Evolutionary conservation across 2,888 invertebrate species (phyloP).

Genomic region (Protophormia terraenovae): DNA sequence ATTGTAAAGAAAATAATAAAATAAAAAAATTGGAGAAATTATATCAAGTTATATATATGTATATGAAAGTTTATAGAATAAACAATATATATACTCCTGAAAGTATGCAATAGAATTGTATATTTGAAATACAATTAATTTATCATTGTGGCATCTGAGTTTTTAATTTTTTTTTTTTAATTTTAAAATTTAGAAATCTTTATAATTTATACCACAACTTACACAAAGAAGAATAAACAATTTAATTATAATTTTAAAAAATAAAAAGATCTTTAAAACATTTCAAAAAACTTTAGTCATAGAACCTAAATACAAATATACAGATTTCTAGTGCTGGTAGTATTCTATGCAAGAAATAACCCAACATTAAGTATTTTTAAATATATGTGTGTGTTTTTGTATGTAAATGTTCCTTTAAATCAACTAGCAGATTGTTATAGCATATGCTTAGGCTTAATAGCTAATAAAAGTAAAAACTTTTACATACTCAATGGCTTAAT

Average conservation of each 20-base stretch:
- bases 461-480: conserved; percentile 44
- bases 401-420: conserved; percentile 1
- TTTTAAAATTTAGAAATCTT: background rate
- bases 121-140: no score
- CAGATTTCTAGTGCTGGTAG: no score
- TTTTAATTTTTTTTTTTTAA: background rate
- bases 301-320: background rate
- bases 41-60: no score
- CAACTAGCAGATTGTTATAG: conserved; percentile 5
- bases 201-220: background rate
- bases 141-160: background rate
- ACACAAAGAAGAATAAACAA: no score
- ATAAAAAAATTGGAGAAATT: background rate
- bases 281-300: background rate
- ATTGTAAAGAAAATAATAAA: conserved; percentile 1
- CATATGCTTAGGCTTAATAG: conserved; percentile 42
- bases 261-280: background rate
- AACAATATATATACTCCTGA: no score
- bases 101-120: no score
- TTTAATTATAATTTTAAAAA: background rate
- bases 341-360: no score
- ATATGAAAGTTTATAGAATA: no score
- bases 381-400: background rate
- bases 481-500: conserved; percentile 27
- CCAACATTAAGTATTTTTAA: background rate